Evolutionary conservation across 2,888 invertebrate genomes (phyloP), one percentile per base, ranked within the genome.

Genomic region (Mythimna loreyi): DNA sequence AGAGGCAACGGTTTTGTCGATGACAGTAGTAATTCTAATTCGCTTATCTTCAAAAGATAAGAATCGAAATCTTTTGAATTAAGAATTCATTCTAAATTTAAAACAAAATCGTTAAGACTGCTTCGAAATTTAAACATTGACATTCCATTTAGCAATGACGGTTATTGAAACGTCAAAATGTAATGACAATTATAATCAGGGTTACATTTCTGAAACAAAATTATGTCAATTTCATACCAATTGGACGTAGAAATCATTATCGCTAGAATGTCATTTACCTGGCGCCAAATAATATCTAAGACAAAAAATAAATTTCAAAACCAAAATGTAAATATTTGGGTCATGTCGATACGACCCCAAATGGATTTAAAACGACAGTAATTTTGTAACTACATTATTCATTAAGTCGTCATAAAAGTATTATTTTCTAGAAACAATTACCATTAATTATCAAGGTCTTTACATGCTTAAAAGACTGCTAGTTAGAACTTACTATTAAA

Each of bases 1-100:
- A 89, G 79, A 47, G 87, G 84, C 0, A 93, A 90, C 55, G 45
- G 80, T 3, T 94, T 93, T 57, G 59, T 87, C 0, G 86, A 87
- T 49, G 63, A 59, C 7, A 63, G 0, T 8, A 71, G 33, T 11
- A 61, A n/a, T 23, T 13, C 55, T 2, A 73, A 78, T 13, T 28
- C 59, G 25, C 2, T 61, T 7, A 9, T 52, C n/a, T 36, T 58
- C 6, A 7, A 4, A 3, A 33, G 45, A 40, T 67, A 75, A 67
- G 40, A 28, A 49, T 0, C 1, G 25, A 25, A 0, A 23, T 6
- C 11, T 36, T 36, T 16, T 28, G 33, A 72, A 9, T 16, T 72
- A 16, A 49, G 30, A 40, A 28, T 36, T 13, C 3, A 13, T 36
- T 36, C 2, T 13, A 33, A 33, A 33, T 36, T 62, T 2, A 45